Conservation (phyloP, 2,113 vertebrate species). For the Gadus chalcogrammus region DNA sequence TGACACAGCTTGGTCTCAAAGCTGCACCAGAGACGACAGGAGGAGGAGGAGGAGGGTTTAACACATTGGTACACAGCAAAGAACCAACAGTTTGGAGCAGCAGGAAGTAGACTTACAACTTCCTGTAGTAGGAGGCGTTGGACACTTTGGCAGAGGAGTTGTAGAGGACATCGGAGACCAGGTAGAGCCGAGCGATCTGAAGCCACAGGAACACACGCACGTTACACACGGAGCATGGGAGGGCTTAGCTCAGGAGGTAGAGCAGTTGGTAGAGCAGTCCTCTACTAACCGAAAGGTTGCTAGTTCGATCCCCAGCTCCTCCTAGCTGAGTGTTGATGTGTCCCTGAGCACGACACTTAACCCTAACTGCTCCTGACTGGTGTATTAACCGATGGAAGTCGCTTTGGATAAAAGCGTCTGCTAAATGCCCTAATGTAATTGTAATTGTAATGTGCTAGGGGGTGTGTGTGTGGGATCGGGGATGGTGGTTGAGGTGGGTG, state of each 20-base stretch:
- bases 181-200: slow-evolving; percentile 96
- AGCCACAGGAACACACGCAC: slow-evolving; percentile 7
- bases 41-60: background rate
- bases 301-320: too few species aligned
- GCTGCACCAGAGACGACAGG: slow-evolving; percentile 75
- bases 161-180: slow-evolving; percentile 97
- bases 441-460: too few species aligned
- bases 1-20: slow-evolving; percentile 97
- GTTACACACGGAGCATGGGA: too few species aligned
- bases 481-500: too few species aligned
- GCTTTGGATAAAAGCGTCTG: too few species aligned
- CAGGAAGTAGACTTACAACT: slow-evolving; percentile 85
- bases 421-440: too few species aligned
- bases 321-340: too few species aligned
- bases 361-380: too few species aligned
- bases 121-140: slow-evolving; percentile 98
- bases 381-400: too few species aligned
- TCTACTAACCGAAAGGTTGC: too few species aligned
- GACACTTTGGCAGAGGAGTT: slow-evolving; percentile 98
- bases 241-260: background rate
- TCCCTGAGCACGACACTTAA: too few species aligned
- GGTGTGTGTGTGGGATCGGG: too few species aligned
- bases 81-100: background rate
- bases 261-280: background rate
- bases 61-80: background rate